Evolutionary conservation across 2,888 invertebrate genomes (phyloP).

Genomic region (Drosophila prostipennis): DNA sequence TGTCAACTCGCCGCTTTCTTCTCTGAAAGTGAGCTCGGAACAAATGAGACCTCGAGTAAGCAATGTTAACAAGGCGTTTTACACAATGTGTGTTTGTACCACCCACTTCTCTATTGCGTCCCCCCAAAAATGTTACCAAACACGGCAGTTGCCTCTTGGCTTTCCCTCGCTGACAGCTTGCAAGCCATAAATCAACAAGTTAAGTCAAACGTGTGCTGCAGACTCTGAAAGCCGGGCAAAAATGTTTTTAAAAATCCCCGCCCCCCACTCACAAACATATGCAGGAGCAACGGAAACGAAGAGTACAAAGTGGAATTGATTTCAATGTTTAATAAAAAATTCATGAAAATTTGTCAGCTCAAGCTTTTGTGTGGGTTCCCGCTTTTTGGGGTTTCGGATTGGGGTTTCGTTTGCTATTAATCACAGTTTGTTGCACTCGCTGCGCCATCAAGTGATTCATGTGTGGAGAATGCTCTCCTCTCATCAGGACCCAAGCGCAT

Average conservation of each 20-base stretch:
- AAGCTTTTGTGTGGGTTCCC: slow-evolving; percentile 47
- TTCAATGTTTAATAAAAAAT: slow-evolving; percentile 81
- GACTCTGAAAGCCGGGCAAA: slow-evolving; percentile 57
- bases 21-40: slow-evolving; percentile 26
- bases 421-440: slow-evolving; percentile 81
- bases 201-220: slow-evolving; percentile 76
- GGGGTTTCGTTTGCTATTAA: slow-evolving; percentile 66
- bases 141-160: slow-evolving; percentile 65
- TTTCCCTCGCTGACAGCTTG: slow-evolving; percentile 68
- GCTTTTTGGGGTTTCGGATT: slow-evolving; percentile 13
- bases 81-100: slow-evolving; percentile 60
- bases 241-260: slow-evolving; percentile 43
- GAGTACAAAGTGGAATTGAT: slow-evolving; percentile 71
- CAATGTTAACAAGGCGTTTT: slow-evolving; percentile 79
- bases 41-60: slow-evolving; percentile 60
- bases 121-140: slow-evolving; percentile 28
- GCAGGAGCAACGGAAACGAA: slow-evolving; percentile 22
- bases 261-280: slow-evolving; percentile 12
- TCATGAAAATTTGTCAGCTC: slow-evolving; percentile 81
- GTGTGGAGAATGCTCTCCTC: slow-evolving; percentile 41
- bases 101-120: slow-evolving; percentile 1
- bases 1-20: slow-evolving; percentile 44
- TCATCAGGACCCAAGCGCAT: slow-evolving; percentile 65
- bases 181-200: slow-evolving; percentile 80
- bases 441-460: slow-evolving; percentile 77